A percentile compares a stretch with the other conserved stretches of the same genome.
Evolutionary conservation across 2,113 vertebrate species (phyloP).

Genomic region (Panthera tigris): DNA sequence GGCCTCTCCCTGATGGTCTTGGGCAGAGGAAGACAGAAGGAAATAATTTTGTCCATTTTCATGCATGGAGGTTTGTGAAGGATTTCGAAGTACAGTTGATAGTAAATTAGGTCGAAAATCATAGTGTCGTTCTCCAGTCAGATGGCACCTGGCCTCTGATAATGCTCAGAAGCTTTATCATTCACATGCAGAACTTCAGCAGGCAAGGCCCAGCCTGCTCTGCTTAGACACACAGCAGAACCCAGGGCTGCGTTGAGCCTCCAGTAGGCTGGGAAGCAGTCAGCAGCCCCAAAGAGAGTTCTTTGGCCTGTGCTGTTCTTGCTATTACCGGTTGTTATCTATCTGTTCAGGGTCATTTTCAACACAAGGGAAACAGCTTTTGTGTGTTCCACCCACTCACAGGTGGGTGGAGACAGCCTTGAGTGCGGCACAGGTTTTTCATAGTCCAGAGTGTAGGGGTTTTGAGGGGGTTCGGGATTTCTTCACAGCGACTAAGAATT

Average conservation of each 20-base stretch:
- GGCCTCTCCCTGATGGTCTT: neutral
- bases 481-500: neutral
- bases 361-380: neutral
- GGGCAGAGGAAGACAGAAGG: neutral
- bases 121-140: neutral
- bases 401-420: neutral
- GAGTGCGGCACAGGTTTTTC: neutral
- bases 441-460: neutral
- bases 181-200: neutral
- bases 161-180: neutral
- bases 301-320: too few relatives aligned
- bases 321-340: too few relatives aligned
- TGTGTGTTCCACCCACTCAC: neutral
- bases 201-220: neutral
- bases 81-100: neutral
- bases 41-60: neutral
- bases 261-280: neutral
- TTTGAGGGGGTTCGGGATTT: neutral
- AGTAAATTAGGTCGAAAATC: constrained; percentile 11
- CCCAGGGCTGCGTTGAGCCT: neutral
- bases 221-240: neutral
- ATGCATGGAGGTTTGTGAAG: neutral
- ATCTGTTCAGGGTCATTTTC: neutral
- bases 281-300: neutral
- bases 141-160: neutral